Evolutionary conservation across 2,888 invertebrate genomes (phyloP), one percentile per base, ranked within the genome.

Genomic region (Tetranychus truncatus): DNA sequence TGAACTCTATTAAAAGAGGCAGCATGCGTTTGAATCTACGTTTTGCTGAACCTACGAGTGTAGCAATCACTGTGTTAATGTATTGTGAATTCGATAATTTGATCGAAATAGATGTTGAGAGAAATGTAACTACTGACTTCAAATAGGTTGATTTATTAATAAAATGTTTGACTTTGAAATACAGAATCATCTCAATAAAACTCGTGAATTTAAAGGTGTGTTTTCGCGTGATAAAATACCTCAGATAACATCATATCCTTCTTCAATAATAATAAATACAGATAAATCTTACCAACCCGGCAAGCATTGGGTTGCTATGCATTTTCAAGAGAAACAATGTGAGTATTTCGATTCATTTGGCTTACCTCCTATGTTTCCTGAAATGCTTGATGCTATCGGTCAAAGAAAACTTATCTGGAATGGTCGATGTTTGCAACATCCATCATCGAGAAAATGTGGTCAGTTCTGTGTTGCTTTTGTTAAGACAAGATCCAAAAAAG

Each of bases 341-440:
- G 72, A 73, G 21, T 75, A 75, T 45, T 75, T 75, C 55, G 75
- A 75, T 66, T 66, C 72, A n/a, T 75, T 75, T 66, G 75, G 75
- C 9, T 34, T 75, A 6, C 75, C 72, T 11, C 75, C 75, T 1
- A n/a, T 73, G 7, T 18, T 20, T 11, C 5, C 9, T 44, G 20
- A 46, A 11, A 55, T 73, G 5, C 18, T 2, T 1, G n/a, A 73
- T 15, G 24, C 18, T 55, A 34, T 73, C 1, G 46, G 46, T 9
- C 7, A 7, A 6, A 45, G n/a, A 3, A 73, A 20, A 55, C 11
- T n/a, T 9, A 11, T n/a, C 1, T 73, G 55, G 20, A 65, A 20
- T 21, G 45, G n/a, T 3, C 9, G 20, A 73, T n/a, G n/a, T 21
- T n/a, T 73, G 6, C 73, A 73, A 65, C 72, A 72, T 72, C 34